A percentile compares a stretch with the other conserved stretches of the same genome.
Conservation (phyloP, 2,888 invertebrate species). For the Nomada goodeniana region DNA sequence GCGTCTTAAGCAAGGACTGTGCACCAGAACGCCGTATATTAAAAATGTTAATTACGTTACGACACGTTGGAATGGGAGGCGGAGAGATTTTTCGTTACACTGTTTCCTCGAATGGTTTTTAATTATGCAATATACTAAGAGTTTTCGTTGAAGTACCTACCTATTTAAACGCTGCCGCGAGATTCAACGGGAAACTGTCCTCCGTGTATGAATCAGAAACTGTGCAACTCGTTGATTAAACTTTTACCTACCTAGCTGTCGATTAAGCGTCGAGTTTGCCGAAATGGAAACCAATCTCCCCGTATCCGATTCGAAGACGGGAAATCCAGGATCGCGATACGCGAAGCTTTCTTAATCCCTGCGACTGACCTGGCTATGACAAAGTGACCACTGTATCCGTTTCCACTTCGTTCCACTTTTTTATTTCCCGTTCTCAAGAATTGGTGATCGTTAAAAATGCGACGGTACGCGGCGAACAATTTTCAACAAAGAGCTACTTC, state of each 20-base stretch:
- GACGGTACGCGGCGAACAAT: not conserved
- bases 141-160: not conserved
- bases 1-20: not conserved
- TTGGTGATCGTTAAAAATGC: not conserved
- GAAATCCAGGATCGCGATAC: constrained; percentile 12
- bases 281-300: constrained; percentile 12
- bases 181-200: not conserved
- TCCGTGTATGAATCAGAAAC: constrained; percentile 14
- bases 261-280: constrained; percentile 2
- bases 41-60: constrained; percentile 5
- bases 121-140: not conserved
- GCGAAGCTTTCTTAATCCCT: constrained; percentile 7
- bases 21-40: not conserved
- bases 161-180: not conserved
- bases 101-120: not conserved
- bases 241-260: constrained; percentile 5
- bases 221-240: not conserved
- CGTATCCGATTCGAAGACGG: not conserved
- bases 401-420: constrained; percentile 1
- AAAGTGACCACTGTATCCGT: not conserved
- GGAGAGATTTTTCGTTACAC: not conserved
- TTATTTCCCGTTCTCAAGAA: not conserved
- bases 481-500: not conserved
- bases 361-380: not conserved
- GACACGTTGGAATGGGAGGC: not conserved